These are phyloP conservation scores for Pocillopora verrucosa DNA, from an alignment of 64 coral and sea anemone genomes.

Conservation along the genomic window DNA sequence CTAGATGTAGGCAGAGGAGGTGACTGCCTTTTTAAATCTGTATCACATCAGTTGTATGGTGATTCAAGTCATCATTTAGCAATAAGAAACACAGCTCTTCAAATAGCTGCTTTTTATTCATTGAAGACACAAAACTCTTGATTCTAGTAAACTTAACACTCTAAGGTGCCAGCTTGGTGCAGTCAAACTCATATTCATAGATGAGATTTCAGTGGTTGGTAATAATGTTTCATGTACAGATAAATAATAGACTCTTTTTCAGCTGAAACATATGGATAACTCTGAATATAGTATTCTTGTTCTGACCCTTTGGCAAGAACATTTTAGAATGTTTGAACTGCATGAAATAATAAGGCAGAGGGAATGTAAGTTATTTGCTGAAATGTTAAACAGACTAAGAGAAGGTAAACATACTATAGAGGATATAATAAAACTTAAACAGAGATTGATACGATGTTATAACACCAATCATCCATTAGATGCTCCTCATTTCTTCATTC, in stretches of 20 bases:
- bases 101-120: conserved; percentile 14
- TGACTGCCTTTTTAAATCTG: background rate
- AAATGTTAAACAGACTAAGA: conserved; percentile 12
- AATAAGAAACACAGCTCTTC: conserved; percentile 14
- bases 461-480: background rate
- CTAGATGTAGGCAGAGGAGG: conserved; percentile 2
- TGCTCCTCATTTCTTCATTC: background rate
- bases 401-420: conserved; percentile 14
- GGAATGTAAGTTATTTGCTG: conserved; percentile 27
- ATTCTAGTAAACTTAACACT: too few relatives aligned
- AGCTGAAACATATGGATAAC: background rate
- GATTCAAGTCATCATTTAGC: conserved; percentile 33
- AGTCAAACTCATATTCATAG: background rate
- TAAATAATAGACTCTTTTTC: background rate
- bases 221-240: background rate
- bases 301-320: background rate
- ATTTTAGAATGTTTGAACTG: conserved; percentile 1
- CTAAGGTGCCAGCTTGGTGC: background rate
- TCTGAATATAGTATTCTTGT: background rate
- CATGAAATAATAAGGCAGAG: conserved; percentile 20
- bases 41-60: conserved; percentile 16
- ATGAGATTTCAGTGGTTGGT: background rate
- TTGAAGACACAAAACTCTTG: background rate
- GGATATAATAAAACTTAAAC: background rate
- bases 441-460: background rate